Base-by-base conservation (phyloP, 2,113 vertebrate species). In the Recurvirostra avosetta region DNA sequence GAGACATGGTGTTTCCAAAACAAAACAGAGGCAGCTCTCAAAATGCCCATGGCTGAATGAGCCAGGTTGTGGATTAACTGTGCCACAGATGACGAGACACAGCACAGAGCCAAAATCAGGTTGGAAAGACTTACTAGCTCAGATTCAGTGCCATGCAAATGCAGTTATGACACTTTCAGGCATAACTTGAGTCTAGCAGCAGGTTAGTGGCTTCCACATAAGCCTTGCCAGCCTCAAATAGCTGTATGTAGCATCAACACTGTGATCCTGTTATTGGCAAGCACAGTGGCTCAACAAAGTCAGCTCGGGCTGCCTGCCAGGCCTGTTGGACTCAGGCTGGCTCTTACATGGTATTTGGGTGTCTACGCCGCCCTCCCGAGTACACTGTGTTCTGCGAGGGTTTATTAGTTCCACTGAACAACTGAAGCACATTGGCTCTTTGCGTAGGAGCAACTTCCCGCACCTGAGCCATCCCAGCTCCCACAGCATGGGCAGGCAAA, bases 31-130 rank as follows among this genome's bases (percentile, higher is more conserved):
- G 41, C 66, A 92, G 80, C 29, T 89, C 70, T 87, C 89, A 90
- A 94, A 92, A 91, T 50, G 67, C 26, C 58, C 16, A 23, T 2
- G 14, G 70, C 21, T 79, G 66, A 92, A 78, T 0, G 0, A 91
- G 55, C 43, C 70, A 96, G 49, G 47, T 11, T 92, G 43, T 75
- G 81, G 66, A 92, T 91, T 94, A 97, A 96, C 80, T 79, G 91
- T 96, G 77, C 74, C 70, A 85, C 70, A 94, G 66, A 92, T 32
- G 62, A 94, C 91, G 66, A 45, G 62, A 78, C 27, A 61, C 17
- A 78, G 49, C 45, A 84, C 18, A 88, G 36, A 94, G 84, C 77
- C 87, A 95, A 81, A 68, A 75, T 49, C 66, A 72, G 30, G 27
- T 3, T 95, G 90, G 90, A 95, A 96, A 90, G 41, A 79, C 26